A percentile compares a stretch with the other conserved stretches of the same genome.
These are phyloP conservation scores for Hirtodrosophila histrioides DNA, from an alignment of 2,888 invertebrate species.

Conservation along the genomic window DNA sequence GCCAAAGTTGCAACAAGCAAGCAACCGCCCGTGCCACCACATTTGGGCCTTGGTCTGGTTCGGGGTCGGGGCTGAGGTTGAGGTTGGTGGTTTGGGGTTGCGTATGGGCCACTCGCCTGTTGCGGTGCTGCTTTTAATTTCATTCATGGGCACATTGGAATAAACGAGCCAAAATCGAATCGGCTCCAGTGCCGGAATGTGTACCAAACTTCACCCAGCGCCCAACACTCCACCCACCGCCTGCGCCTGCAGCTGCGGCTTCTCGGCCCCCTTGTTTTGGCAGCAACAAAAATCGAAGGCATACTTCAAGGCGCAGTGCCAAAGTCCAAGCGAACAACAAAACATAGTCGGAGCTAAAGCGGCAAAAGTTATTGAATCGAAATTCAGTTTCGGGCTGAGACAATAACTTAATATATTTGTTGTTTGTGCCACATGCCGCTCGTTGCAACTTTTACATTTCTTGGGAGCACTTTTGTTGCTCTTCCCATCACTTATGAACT, in stretches of 20 bases:
- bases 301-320: constrained; percentile 40
- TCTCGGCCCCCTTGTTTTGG: not conserved
- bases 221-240: not conserved
- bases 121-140: constrained; percentile 67
- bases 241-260: constrained; percentile 7
- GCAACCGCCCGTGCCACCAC: constrained; percentile 18
- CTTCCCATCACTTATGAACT: constrained; percentile 37
- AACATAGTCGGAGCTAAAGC: constrained; percentile 3
- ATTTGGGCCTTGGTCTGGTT: constrained; percentile 17
- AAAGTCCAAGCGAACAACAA: constrained; percentile 41
- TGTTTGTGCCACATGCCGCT: constrained; percentile 31
- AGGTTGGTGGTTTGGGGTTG: not conserved
- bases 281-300: constrained; percentile 39
- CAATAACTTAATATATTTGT: constrained; percentile 46
- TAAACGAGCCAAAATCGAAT: constrained; percentile 60
- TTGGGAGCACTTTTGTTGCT: constrained; percentile 14
- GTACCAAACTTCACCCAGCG: constrained; percentile 16
- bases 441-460: constrained; percentile 23
- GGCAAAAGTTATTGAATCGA: constrained; percentile 69
- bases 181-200: constrained; percentile 29
- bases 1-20: constrained; percentile 62
- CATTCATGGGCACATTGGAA: constrained; percentile 51
- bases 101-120: constrained; percentile 45
- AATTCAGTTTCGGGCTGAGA: constrained; percentile 43
- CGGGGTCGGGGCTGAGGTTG: constrained; percentile 9